Evolutionary conservation across 2,888 invertebrate genomes (phyloP).

Genomic region (Hirtodrosophila cameraria): DNA sequence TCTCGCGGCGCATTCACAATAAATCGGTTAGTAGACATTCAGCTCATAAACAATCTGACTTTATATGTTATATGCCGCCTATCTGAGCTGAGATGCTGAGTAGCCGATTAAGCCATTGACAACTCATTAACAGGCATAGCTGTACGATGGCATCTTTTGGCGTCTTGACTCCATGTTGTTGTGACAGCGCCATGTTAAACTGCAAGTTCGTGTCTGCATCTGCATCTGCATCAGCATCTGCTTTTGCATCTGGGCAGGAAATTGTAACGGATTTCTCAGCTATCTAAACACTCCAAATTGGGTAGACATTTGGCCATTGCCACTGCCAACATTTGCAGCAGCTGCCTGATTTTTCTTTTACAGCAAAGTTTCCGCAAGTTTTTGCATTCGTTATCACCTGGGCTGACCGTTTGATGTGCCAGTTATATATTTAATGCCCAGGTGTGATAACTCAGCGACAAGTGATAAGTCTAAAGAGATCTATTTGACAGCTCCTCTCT

Average conservation of each 20-base stretch:
- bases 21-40: conserved; percentile 76
- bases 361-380: conserved; percentile 67
- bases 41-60: conserved; percentile 57
- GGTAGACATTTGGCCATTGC: conserved; percentile 29
- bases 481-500: neutral
- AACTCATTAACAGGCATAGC: conserved; percentile 44
- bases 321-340: conserved; percentile 24
- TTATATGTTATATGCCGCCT: conserved; percentile 46
- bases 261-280: conserved; percentile 57
- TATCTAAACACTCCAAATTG: conserved; percentile 46
- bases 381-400: conserved; percentile 73
- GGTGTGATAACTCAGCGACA: conserved; percentile 54
- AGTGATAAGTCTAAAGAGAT: conserved; percentile 24
- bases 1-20: conserved; percentile 78
- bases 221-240: conserved; percentile 24
- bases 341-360: conserved; percentile 33
- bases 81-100: conserved; percentile 45
- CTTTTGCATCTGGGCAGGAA: conserved; percentile 42
- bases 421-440: conserved; percentile 37
- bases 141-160: conserved; percentile 34
- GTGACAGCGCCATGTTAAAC: conserved; percentile 62
- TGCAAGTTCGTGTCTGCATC: conserved; percentile 41
- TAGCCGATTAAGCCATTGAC: conserved; percentile 66
- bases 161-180: conserved; percentile 36
- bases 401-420: conserved; percentile 59